phyloP scores from a whole-genome alignment of 1,140 invertebrate genomes.

The Tigriopus japonicus region DNA sequence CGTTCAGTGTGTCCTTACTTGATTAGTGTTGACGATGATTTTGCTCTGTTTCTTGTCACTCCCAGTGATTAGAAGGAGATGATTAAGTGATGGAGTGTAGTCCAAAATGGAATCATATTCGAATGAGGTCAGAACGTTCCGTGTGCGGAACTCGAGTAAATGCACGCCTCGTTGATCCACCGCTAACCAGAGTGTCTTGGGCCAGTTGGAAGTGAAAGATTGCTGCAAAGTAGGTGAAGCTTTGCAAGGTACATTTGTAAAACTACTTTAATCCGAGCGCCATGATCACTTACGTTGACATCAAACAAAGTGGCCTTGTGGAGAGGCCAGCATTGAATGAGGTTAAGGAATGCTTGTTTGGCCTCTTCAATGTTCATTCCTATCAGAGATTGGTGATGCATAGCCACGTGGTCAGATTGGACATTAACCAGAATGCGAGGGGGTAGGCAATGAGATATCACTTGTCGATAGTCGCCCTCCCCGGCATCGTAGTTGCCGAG shows the following conservation, averaged over 20 bases:
- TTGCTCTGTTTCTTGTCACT: slow-evolving; percentile 53
- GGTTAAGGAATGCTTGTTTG: slow-evolving; percentile 78
- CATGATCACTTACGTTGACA: slow-evolving; percentile 58
- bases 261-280: too few relatives aligned
- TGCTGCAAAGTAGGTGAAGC: slow-evolving; percentile 41
- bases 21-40: slow-evolving; percentile 64
- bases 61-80: slow-evolving; percentile 63
- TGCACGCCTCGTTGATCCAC: slow-evolving; percentile 84
- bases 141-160: slow-evolving; percentile 62
- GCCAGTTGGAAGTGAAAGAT: slow-evolving; percentile 90
- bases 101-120: slow-evolving; percentile 67
- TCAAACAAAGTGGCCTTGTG: slow-evolving; percentile 84
- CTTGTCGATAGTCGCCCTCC: slow-evolving; percentile 46
- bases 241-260: too few relatives aligned
- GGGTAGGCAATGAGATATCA: slow-evolving; percentile 60
- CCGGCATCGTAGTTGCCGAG: slow-evolving; percentile 46
- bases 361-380: slow-evolving; percentile 66
- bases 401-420: slow-evolving; percentile 52
- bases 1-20: slow-evolving; percentile 35
- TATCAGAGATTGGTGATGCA: slow-evolving; percentile 65
- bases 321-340: slow-evolving; percentile 79
- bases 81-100: slow-evolving; percentile 68
- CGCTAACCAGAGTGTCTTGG: slow-evolving; percentile 58
- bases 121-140: slow-evolving; percentile 68
- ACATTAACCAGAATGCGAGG: slow-evolving; percentile 50